These are phyloP conservation scores for Polydesmus complanatus DNA, from an alignment of 2,888 invertebrate species.

Conservation along the genomic window DNA sequence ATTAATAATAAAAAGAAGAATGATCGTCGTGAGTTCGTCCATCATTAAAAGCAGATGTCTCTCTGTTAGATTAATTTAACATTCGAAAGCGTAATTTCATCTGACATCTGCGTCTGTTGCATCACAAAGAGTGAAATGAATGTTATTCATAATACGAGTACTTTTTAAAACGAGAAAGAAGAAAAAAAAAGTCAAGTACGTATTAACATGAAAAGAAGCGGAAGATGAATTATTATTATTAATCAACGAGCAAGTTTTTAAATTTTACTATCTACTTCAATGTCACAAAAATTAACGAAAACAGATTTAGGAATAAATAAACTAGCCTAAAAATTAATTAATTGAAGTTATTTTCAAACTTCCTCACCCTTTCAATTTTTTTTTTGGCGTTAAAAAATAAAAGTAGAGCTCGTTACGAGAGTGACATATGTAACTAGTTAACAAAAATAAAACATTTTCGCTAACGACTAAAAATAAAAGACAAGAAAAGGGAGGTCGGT, in stretches of 20 bases:
- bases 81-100: background rate
- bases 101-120: background rate
- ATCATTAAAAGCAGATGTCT: background rate
- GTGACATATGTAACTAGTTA: background rate
- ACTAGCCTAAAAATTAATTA: too few species aligned
- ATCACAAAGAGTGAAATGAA: background rate
- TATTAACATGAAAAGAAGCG: background rate
- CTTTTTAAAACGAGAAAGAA: background rate
- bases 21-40: too few species aligned
- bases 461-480: too few species aligned
- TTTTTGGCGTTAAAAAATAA: too few species aligned
- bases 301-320: background rate
- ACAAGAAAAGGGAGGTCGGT: too few species aligned
- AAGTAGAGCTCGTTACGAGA: too few species aligned
- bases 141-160: background rate
- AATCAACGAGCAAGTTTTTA: too few species aligned
- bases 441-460: background rate
- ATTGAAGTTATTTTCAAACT: too few species aligned
- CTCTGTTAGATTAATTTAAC: background rate
- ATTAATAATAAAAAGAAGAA: too few species aligned
- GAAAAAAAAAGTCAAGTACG: background rate
- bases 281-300: background rate
- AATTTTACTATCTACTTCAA: background rate
- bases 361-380: too few species aligned
- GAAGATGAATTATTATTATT: background rate